A percentile compares a stretch with the other conserved stretches of the same genome.
phyloP scores from a whole-genome alignment of 2,888 invertebrate species.

The Lissonota sp. region DNA sequence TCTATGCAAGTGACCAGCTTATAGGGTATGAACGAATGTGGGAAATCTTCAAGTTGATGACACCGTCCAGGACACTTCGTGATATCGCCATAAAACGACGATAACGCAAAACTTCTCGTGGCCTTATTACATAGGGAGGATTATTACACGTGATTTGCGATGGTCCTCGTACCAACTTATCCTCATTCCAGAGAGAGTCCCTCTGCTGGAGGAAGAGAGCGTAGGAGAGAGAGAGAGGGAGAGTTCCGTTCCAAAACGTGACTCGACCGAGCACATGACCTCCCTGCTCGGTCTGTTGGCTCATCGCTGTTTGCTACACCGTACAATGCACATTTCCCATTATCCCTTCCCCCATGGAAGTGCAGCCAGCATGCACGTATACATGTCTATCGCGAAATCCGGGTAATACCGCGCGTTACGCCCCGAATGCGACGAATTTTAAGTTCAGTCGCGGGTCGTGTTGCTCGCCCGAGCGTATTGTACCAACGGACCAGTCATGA shows the following conservation, averaged over 20 bases:
- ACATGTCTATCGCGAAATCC: constrained; percentile 30
- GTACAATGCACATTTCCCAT: constrained; percentile 26
- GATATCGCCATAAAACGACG: too few relatives aligned
- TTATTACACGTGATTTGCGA: too few relatives aligned
- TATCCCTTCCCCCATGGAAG: constrained; percentile 4
- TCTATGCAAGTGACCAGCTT: too few relatives aligned
- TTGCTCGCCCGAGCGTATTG: constrained; percentile 28
- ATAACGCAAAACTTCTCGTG: too few relatives aligned
- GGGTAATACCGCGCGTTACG: constrained; percentile 29
- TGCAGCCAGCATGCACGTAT: constrained; percentile 20
- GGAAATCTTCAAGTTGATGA: too few relatives aligned
- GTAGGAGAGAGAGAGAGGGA: too few relatives aligned
- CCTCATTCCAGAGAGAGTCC: too few relatives aligned
- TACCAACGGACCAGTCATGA: neutral
- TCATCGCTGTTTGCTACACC: constrained; percentile 14
- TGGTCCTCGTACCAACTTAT: too few relatives aligned
- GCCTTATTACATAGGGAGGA: too few relatives aligned
- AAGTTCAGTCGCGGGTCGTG: constrained; percentile 40
- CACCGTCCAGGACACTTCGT: too few relatives aligned
- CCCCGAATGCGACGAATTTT: constrained; percentile 42
- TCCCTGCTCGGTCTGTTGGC: constrained; percentile 21
- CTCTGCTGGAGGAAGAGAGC: constrained; percentile 1
- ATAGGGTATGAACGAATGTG: too few relatives aligned
- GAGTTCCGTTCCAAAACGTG: constrained; percentile 45
- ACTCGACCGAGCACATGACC: constrained; percentile 34